Percentiles rank a stretch among this genome's conserved stretches.
Conservation (phyloP, 2,797 vertebrate species). For the Sardinella longiceps region DNA sequence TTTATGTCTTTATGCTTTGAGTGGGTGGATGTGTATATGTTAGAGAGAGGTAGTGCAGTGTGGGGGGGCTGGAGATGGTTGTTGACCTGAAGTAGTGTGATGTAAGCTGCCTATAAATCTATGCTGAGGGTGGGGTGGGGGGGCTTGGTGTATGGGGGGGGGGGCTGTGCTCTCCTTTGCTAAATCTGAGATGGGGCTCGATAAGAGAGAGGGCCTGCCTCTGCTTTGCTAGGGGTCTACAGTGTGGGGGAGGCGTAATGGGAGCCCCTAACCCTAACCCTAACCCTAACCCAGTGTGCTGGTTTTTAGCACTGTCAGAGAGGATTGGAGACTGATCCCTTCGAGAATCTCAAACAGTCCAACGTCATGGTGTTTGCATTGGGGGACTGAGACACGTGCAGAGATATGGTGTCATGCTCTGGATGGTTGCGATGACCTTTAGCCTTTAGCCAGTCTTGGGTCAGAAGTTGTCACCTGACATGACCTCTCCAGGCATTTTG, state of each 20-base stretch:
- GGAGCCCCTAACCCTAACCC: too few relatives aligned
- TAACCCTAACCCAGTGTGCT: background rate
- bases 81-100: background rate
- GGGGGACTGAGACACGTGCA: background rate
- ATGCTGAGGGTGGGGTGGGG: background rate
- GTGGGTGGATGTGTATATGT: background rate
- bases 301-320: conserved; percentile 8
- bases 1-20: background rate
- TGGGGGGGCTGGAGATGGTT: background rate
- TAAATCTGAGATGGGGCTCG: background rate
- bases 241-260: too few relatives aligned
- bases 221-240: background rate
- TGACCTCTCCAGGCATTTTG: background rate
- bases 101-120: background rate
- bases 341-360: background rate
- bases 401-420: background rate
- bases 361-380: background rate
- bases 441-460: background rate
- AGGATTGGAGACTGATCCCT: conserved; percentile 3
- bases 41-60: background rate
- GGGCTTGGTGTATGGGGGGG: background rate
- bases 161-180: background rate
- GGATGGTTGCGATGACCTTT: background rate
- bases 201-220: background rate
- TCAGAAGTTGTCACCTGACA: background rate